Base-by-base conservation (phyloP, 2,113 vertebrate genomes). In the Scortum barcoo region DNA sequence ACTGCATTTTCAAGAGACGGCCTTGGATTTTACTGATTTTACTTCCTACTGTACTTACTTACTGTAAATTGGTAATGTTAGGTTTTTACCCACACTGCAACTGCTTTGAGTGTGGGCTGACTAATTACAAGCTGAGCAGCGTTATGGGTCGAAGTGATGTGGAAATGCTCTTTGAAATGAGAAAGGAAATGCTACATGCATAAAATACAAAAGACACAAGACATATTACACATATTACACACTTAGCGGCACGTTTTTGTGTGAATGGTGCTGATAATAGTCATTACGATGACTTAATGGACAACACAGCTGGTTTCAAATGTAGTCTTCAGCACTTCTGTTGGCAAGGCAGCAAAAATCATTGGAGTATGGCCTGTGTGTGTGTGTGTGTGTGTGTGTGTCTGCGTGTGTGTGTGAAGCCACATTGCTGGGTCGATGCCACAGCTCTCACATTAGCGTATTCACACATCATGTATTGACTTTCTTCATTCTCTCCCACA, bases 401-500 rank as follows among this genome's bases (percentile, higher is more conserved):
- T 60, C 16, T 62, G 67, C 38, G 19, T 62, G 17, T 10, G 30
- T 54, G 68, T 57, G 54, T 78, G 58, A 56, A 48, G 11, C 38
- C 40, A 40, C 72, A 73, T 66, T 57, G 50, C n/a, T 19, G 63
- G 10, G 50, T 79, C 84, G 61, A 75, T 72, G 76, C 10, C 28
- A 22, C 57, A 72, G 44, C 40, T 53, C 38, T 46, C 50, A 67
- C 22, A 40, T 67, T 60, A 16, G 65, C 20, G 0, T n/a, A 8
- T 72, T 75, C 42, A 62, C 42, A 69, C 2, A 63, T 44, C 19
- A 22, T 51, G 6, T 33, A 66, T 58, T 12, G 71, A 76, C 69
- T 51, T 54, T 7, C 60, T 74, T 74, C 26, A 38, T 36, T 36
- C 28, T 33, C 77, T 1, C 60, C 33, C 10, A 19, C 62, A 58